phyloP scores from a whole-genome alignment of 2,113 vertebrate genomes.

The Cephalopholis sonnerati region DNA sequence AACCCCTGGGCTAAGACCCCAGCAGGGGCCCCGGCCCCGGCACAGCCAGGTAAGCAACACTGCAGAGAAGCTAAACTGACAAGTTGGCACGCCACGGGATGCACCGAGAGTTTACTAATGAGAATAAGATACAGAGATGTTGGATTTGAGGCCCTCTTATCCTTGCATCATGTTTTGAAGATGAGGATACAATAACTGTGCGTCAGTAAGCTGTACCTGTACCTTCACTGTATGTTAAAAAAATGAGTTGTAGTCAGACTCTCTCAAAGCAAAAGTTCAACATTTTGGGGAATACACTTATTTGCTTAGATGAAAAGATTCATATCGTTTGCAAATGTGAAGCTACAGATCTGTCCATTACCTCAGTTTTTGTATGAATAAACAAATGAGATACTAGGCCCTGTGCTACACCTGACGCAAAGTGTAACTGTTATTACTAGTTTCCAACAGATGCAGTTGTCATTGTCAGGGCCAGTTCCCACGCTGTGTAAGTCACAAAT shows the following conservation, averaged over 20 bases:
- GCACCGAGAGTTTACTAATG: background rate
- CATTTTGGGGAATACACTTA: background rate
- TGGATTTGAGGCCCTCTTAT: background rate
- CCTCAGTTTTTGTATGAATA: background rate
- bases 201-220: background rate
- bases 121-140: background rate
- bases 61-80: background rate
- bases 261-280: background rate
- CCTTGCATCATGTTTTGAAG: background rate
- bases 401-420: too few species aligned
- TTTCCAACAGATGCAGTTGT: too few species aligned
- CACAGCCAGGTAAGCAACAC: constrained; percentile 87
- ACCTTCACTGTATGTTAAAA: background rate
- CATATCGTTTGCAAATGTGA: too few species aligned
- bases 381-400: background rate
- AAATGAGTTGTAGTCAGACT: background rate
- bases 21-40: constrained; percentile 81
- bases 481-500: too few species aligned
- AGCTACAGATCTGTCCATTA: background rate
- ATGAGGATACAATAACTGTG: background rate
- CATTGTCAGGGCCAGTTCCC: too few species aligned
- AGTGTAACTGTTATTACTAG: too few species aligned
- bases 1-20: constrained; percentile 97
- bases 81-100: background rate
- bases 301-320: too few species aligned